A percentile compares a stretch with the other conserved stretches of the same genome.
Conservation (phyloP, 2,797 vertebrate species). For the Squalus acanthias region DNA sequence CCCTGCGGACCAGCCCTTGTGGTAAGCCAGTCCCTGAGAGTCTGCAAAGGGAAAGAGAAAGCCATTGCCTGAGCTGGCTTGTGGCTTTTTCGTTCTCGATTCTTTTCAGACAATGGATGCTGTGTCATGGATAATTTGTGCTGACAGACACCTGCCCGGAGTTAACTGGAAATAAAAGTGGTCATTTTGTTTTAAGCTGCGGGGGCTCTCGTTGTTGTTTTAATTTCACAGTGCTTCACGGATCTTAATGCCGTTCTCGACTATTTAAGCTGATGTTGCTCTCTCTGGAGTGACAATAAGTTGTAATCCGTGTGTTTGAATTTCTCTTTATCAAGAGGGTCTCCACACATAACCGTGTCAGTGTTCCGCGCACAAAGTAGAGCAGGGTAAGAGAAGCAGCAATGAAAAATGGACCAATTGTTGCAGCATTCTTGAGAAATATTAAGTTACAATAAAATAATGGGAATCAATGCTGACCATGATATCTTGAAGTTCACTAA, state of each 20-base stretch:
- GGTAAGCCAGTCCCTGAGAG: slow-evolving; percentile 14
- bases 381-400: not conserved
- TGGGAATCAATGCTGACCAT: not conserved
- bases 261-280: not conserved
- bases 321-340: not conserved
- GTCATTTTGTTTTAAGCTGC: slow-evolving; percentile 5
- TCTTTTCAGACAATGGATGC: not conserved
- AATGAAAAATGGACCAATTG: not conserved
- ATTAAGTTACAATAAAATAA: not conserved
- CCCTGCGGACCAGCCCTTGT: slow-evolving; percentile 36
- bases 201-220: not conserved
- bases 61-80: not conserved
- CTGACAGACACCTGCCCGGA: slow-evolving; percentile 15
- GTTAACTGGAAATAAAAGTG: slow-evolving; percentile 11
- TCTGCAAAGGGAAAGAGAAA: not conserved
- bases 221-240: not conserved
- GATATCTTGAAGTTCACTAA: not conserved
- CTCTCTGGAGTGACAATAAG: not conserved
- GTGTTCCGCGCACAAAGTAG: not conserved
- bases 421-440: not conserved
- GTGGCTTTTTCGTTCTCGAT: not conserved
- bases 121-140: slow-evolving; percentile 12
- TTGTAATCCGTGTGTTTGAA: not conserved
- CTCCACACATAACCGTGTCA: no score
- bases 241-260: not conserved